Evolutionary conservation across 1,140 invertebrate genomes (phyloP).

Genomic region (Achatina immaculata): DNA sequence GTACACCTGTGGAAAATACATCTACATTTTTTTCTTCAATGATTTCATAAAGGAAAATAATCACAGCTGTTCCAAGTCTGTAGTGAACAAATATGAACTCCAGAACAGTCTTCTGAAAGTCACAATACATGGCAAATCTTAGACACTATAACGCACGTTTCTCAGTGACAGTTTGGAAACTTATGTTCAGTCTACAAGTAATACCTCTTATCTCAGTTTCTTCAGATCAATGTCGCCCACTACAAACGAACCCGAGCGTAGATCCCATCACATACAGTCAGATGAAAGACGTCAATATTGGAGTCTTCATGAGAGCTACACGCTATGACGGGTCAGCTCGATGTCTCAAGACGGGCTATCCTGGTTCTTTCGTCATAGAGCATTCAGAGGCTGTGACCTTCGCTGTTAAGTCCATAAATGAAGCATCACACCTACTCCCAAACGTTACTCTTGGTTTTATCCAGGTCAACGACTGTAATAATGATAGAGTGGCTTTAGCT

Average conservation of each 20-base stretch:
- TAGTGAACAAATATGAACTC: too few relatives aligned
- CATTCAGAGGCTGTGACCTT: not conserved
- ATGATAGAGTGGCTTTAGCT: not conserved
- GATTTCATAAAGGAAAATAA: too few relatives aligned
- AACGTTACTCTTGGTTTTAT: conserved; percentile 24
- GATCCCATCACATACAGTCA: not conserved
- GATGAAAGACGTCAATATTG: conserved; percentile 5
- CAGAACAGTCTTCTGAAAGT: too few relatives aligned
- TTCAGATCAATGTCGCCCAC: not conserved
- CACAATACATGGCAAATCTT: too few relatives aligned
- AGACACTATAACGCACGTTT: too few relatives aligned
- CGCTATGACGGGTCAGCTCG: not conserved
- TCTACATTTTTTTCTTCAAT: too few relatives aligned
- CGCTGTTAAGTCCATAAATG: conserved; percentile 8
- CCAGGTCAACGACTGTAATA: conserved; percentile 1
- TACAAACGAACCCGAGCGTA: not conserved
- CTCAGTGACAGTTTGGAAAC: too few relatives aligned
- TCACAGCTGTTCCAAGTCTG: too few relatives aligned
- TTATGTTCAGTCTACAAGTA: too few relatives aligned
- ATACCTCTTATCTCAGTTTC: too few relatives aligned
- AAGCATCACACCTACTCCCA: not conserved
- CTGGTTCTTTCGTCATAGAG: not conserved
- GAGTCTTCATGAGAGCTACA: not conserved
- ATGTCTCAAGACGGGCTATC: not conserved
- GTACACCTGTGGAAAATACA: too few relatives aligned